Base-by-base conservation (phyloP, 2,888 invertebrate species). In the Drosophila incognita region DNA sequence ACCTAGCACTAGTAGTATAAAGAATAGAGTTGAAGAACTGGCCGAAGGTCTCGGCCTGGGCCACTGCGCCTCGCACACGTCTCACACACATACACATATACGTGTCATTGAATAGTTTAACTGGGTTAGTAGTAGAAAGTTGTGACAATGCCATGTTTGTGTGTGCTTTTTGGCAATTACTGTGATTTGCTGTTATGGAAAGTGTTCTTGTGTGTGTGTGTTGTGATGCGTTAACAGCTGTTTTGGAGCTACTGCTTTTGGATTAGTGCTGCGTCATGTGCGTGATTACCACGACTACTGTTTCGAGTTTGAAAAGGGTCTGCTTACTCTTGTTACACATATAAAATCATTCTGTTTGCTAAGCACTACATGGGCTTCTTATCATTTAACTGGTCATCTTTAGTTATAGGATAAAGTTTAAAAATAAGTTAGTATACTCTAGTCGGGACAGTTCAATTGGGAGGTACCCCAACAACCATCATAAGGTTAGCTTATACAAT, bases 51-150 rank as follows among this genome's bases (percentile, higher is more conserved):
- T 75, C 72, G 80, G 75, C 76, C 72, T 79, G 60, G 49, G 64
- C 65, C 66, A 59, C 64, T 69, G 27, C 24, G 58, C 57, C 59
- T 62, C 21, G 52, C 36, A 73, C 65, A 65, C 49, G 36, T 66
- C 53, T 48, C 35, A 35, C 21, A 38, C n/a, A 53, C 21, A n/a
- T 4, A 21, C 33, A 52, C 1, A 18, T 21, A 35, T 52, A 54
- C 70, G 68, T 81, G 66, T 64, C 81, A 79, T 79, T 82, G 83
- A 79, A 78, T 71, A 70, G 59, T 65, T 79, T 81, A 83, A 81
- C 81, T 85, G 76, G 84, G 89, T 87, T 89, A 83, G 81, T 76
- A 56, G 64, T 76, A 89, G 84, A 85, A 85, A 85, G 84, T 89
- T 81, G 72, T 60, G 62, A 78, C 76, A 86, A 67, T 71, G 70